These are phyloP conservation scores for Thalassoma bifasciatum DNA, from an alignment of 2,113 vertebrate species.

Conservation along the genomic window DNA sequence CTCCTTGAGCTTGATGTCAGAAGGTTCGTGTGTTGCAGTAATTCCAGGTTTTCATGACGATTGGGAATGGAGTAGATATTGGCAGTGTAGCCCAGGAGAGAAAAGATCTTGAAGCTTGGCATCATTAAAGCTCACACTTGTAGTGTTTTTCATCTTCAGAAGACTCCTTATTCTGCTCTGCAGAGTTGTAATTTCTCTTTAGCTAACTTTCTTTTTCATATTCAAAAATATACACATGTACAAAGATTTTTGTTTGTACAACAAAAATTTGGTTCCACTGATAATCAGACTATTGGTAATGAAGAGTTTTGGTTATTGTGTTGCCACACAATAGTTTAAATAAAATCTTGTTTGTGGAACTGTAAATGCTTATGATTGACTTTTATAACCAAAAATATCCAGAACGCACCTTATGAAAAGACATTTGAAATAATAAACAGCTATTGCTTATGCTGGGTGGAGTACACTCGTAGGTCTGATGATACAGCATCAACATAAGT, in stretches of 20 bases:
- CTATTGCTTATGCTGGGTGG: slow-evolving; percentile 37
- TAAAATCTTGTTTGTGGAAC: slow-evolving; percentile 34
- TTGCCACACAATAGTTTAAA: slow-evolving; percentile 20
- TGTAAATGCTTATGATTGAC: slow-evolving; percentile 17
- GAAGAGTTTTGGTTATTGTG: slow-evolving; percentile 45
- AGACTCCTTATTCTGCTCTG: slow-evolving; percentile 83
- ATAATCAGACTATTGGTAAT: slow-evolving; percentile 19
- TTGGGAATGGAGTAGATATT: slow-evolving; percentile 14
- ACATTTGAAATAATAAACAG: slow-evolving; percentile 38
- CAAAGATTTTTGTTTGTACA: slow-evolving; percentile 53
- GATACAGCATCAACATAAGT: slow-evolving; percentile 36
- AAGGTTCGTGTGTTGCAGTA: slow-evolving; percentile 18
- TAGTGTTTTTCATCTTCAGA: slow-evolving; percentile 45
- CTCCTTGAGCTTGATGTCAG: slow-evolving; percentile 1
- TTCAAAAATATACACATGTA: slow-evolving; percentile 67
- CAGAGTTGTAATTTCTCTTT: slow-evolving; percentile 69
- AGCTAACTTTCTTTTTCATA: slow-evolving; percentile 10
- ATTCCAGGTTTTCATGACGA: slow-evolving; percentile 15
- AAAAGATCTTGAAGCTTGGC: slow-evolving; percentile 70
- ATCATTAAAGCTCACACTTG: slow-evolving; percentile 37
- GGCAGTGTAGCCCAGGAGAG: slow-evolving; percentile 46
- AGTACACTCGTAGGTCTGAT: slow-evolving; percentile 24
- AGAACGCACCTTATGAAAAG: slow-evolving; percentile 25
- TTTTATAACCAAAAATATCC: slow-evolving; percentile 20
- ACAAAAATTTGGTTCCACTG: slow-evolving; percentile 52